Conservation (phyloP, 2,888 invertebrate species). For the Drosophila nigritarsus region DNA sequence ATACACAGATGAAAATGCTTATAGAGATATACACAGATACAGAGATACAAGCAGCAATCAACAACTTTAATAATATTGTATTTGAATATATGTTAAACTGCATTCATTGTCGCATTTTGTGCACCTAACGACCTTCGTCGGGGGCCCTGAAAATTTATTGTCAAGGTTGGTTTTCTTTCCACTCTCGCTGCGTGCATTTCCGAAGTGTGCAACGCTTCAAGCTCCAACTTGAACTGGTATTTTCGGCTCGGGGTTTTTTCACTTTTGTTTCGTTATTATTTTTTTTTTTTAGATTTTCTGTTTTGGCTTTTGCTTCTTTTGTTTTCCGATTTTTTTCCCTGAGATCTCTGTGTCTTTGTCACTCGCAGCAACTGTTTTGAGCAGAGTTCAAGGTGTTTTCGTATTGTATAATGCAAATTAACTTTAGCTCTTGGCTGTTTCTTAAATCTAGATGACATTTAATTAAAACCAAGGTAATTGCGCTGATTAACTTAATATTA, state of each 20-base stretch:
- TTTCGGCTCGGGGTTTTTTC: slow-evolving; percentile 58
- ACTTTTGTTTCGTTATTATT: slow-evolving; percentile 11
- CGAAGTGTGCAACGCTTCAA: slow-evolving; percentile 62
- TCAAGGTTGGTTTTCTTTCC: slow-evolving; percentile 70
- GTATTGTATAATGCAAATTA: slow-evolving; percentile 30
- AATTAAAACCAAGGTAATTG: slow-evolving; percentile 52
- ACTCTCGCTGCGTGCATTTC: slow-evolving; percentile 63
- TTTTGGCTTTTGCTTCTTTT: slow-evolving; percentile 31
- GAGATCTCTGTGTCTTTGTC: slow-evolving; percentile 29
- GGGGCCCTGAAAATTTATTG: slow-evolving; percentile 76
- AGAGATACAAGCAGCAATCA: slow-evolving; percentile 7
- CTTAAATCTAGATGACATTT: slow-evolving; percentile 35
- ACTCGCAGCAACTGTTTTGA: slow-evolving; percentile 44
- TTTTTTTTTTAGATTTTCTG: slow-evolving; percentile 30
- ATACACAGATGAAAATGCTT: slow-evolving; percentile 13
- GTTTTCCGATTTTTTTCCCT: slow-evolving; percentile 14
- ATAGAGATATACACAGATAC: slow-evolving; percentile 1
- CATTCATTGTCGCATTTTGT: slow-evolving; percentile 68
- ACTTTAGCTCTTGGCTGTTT: slow-evolving; percentile 4
- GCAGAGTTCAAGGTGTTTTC: slow-evolving; percentile 65
- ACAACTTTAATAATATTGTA: slow-evolving; percentile 44
- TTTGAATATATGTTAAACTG: slow-evolving; percentile 56
- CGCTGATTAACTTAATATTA: slow-evolving; percentile 15
- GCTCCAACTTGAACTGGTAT: slow-evolving; percentile 75
- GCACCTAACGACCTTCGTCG: slow-evolving; percentile 68